Evolutionary conservation across 2,797 vertebrate species (phyloP), one percentile per base, ranked within the genome.

Genomic region (Epinephelus awoara): DNA sequence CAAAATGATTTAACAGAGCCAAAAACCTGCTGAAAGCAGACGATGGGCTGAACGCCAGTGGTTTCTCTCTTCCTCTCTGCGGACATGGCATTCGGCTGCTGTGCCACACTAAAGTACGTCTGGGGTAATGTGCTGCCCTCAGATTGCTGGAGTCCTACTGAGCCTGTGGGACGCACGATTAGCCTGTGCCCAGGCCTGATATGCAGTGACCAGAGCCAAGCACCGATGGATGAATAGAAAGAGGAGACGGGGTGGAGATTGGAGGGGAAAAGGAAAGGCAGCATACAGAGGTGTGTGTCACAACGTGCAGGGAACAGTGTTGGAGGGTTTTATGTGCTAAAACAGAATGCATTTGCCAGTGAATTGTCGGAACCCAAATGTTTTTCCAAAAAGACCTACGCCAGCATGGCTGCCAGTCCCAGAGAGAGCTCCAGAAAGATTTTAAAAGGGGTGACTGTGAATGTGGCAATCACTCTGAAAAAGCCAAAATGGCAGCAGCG

Each of bases 101-200:
- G 76, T 70, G 85, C 72, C 75, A 86, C 81, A 72, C 81, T 82
- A 56, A 65, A 82, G 86, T 61, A 56, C 50, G 77, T 84, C 80
- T 82, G 64, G 85, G 83, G 81, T 89, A 88, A 88, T 83, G 73
- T 68, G 79, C 77, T 68, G 76, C 71, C 77, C 83, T 88, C 84
- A 80, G 83, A 91, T 78, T 84, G 87, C 86, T 79, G 76, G 74
- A 88, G 82, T 85, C 89, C 80, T 62, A 49, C 78, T 69, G 86
- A 83, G 87, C 81, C 83, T 89, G 66, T 80, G 90, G 78, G 90
- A 80, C 12, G 40, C 55, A 56, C 73, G 88, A 91, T 92, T 92
- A 90, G 75, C 73, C 83, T 64, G 74, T 84, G 88, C 83, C 83
- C 80, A 78, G 75, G 66, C 61, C 88, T 71, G 84, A 89, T 85